Conservation (phyloP, 2,113 vertebrate genomes). For the Siniperca chuatsi region DNA sequence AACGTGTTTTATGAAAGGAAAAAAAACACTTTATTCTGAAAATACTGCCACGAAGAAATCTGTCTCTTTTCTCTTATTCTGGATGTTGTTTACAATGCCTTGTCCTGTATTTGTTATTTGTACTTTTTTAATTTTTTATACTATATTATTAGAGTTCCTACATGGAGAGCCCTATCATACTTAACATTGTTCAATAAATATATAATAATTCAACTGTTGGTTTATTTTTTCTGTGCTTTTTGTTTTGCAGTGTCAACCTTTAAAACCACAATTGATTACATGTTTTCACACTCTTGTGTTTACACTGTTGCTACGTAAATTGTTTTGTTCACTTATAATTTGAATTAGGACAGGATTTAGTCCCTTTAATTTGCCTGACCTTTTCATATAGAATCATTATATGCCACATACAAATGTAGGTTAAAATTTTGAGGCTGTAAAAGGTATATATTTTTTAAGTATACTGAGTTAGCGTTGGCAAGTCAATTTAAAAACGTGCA, state of each 20-base stretch:
- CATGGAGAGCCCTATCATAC: conserved; percentile 77
- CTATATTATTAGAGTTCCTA: conserved; percentile 83
- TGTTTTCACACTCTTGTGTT: not conserved
- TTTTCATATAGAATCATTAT: not conserved
- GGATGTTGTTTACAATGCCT: conserved; percentile 81
- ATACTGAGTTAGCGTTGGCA: not conserved
- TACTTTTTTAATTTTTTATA: conserved; percentile 87
- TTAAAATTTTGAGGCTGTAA: not conserved
- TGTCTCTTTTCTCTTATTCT: conserved; percentile 70
- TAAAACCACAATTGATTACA: not conserved
- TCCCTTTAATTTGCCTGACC: not conserved
- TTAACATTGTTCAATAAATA: conserved; percentile 84
- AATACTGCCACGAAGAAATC: conserved; percentile 68
- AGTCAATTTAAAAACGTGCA: not conserved
- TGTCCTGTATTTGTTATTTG: conserved; percentile 81
- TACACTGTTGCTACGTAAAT: not conserved
- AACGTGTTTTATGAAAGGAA: conserved; percentile 59
- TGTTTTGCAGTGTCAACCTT: not conserved
- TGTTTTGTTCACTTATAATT: not conserved
- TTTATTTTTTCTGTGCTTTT: not conserved
- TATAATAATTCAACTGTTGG: conserved; percentile 63
- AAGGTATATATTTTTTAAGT: not conserved
- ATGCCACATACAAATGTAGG: not conserved
- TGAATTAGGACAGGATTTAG: conserved; percentile 3
- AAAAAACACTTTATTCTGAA: conserved; percentile 58